Base-by-base conservation (phyloP, 2,113 vertebrate species). In the Oxyura jamaicensis region DNA sequence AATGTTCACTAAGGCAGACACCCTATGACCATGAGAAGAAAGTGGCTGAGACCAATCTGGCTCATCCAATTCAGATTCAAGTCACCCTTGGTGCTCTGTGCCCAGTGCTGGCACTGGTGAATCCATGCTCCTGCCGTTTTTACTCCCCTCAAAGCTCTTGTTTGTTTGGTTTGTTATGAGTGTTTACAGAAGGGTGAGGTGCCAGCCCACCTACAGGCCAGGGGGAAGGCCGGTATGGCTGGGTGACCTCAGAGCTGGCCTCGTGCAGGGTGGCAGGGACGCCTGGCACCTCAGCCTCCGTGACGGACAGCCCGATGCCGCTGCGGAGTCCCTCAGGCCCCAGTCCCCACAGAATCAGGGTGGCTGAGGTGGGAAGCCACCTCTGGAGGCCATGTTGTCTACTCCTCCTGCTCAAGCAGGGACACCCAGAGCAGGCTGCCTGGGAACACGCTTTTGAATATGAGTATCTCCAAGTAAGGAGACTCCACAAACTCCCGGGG, bases 21-120 rank as follows among this genome's bases (percentile, higher is more conserved):
- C 48, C 69, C 5, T 50, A 11, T 28, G 63, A 77, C 69, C 55
- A 52, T 35, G 86, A 81, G 68, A 60, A 72, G 73, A 28, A 56
- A 81, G 74, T 1, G 41, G 36, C n/a, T 46, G 66, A 67, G 26
- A 74, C 41, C 0, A 1, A 29, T 21, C 21, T 0, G 0, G 33
- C 33, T 84, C 31, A 21, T 52, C n/a, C 36, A 6, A 0, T 50
- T 71, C 69, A 16, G 15, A 15, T 22, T 81, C 28, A 81, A 60
- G 42, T 4, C 8, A 59, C 17, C 33, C 41, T 5, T 0, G 19
- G 46, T 83, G 60, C 46, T 31, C 8, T 23, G 66, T 41, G 60
- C 50, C 25, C 53, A 71, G 29, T 0, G 0, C 55, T 33, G 25
- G 39, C 19, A 81, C 52, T 6, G 23, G 9, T 22, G 53, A 53